Conservation (phyloP, 1,140 invertebrate species). For the Holcopasites calliopsidis region DNA sequence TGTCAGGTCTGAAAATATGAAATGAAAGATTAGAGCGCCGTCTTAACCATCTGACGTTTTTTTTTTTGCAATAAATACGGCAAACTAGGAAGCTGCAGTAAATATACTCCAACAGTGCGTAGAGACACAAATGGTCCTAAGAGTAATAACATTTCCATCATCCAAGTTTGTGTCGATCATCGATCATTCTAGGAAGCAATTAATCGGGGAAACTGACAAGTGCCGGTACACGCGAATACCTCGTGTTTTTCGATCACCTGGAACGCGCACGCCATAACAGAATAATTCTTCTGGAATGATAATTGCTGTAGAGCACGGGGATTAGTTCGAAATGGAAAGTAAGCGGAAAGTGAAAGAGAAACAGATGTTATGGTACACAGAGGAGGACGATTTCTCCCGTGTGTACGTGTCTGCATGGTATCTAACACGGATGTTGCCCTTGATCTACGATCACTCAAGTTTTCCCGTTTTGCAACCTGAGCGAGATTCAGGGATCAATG, state of each 20-base stretch:
- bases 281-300: conserved; percentile 14
- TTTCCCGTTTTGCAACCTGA: background rate
- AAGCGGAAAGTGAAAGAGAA: conserved; percentile 64
- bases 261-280: background rate
- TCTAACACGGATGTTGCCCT: conserved; percentile 12
- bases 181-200: background rate
- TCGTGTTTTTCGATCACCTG: background rate
- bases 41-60: no score
- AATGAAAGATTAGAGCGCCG: no score
- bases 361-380: conserved; percentile 26
- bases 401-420: background rate
- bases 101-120: no score
- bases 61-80: no score
- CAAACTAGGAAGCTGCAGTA: no score
- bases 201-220: background rate
- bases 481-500: background rate
- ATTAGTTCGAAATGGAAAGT: conserved; percentile 61
- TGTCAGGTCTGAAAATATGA: no score
- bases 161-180: background rate
- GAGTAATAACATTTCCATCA: background rate
- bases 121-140: background rate
- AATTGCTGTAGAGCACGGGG: background rate
- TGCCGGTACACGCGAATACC: background rate
- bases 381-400: conserved; percentile 51
- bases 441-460: background rate